Evolutionary conservation across 2,888 invertebrate species (phyloP), one percentile per base, ranked within the genome.

Genomic region (Ophonus ardosiacus): DNA sequence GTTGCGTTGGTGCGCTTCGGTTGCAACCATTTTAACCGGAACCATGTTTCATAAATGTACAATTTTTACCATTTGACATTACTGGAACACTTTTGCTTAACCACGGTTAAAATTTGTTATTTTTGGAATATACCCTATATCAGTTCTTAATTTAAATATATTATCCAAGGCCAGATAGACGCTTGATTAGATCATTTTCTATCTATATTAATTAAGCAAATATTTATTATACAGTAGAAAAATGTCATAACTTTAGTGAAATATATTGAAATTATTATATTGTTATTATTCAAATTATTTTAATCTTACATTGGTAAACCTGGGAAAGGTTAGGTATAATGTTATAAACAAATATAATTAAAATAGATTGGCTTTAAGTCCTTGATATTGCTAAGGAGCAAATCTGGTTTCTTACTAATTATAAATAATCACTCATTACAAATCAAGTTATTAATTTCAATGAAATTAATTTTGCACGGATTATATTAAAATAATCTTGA

Each of bases 401-500:
- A 68, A 68, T 68, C 68, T 74, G 71, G 71, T 74, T 31, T 74
- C 21, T 8, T 7, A 13, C 43, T 74, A 74, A 74, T 74, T 74
- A 74, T 74, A 74, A 74, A 74, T 74, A 74, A 74, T 74, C 40
- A 68, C 68, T 13, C n/a, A 74, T 15, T 74, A 74, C 71, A 74
- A 74, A 74, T 74, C 71, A 74, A 74, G 71, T 78, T 78, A 78
- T 78, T 57, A 78, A 57, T 24, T 78, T 78, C 15, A 24, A 57
- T 24, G 56, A 57, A 57, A 78, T 78, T 78, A 78, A 78, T 78
- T 57, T 78, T 57, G 56, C 78, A 56, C 57, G 78, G 57, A 57
- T 57, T 76, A 76, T 51, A 38, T 43, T 57, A 78, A 31, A 57
- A 24, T 78, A 78, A 78, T 78, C 57, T 24, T 57, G 78, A 78